Evolutionary conservation across 1,140 invertebrate genomes (phyloP), one percentile per base, ranked within the genome.

Genomic region (Drosophila repleta): DNA sequence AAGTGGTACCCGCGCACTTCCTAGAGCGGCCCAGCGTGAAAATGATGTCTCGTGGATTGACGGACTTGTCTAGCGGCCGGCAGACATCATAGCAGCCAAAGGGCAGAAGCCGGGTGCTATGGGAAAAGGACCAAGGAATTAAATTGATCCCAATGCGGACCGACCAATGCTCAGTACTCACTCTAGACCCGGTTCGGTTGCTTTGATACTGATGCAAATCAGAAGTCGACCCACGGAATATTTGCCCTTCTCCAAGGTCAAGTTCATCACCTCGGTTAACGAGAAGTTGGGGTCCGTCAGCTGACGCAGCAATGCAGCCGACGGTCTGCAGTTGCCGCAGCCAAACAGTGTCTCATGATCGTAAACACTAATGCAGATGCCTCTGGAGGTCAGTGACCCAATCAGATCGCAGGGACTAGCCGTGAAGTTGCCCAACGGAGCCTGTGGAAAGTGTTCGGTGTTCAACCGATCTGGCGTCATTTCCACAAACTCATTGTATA

Each of bases 1-100:
- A 79, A 2, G 66, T 18, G 8, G 32, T 63, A 0, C 32, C 45
- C 4, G 58, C 43, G 43, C 76, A 71, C 5, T 39, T 70, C 2
- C 18, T 18, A 0, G 83, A 83, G 1, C 83, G 75, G 6, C 83
- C 83, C n/a, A 88, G 20, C 0, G 75, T 82, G 6, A 88, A 76
- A 15, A 88, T 63, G 1, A 89, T n/a, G 32, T 88, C 83, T 2
- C 20, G 53, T 1, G 77, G 62, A 48, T 71, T 71, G 0, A 83
- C 39, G 0, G 70, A 55, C 7, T 65, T 60, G 8, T 88, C 76
- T 48, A 39, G 10, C 2, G 84, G 79, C 1, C 60, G 53, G 35
- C 83, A 88, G 1, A 88, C 37, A 29, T 88, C 83, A 13, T 77
- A 88, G 21, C 65, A 75, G 13, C 81, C 81, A 7, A 80, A 63